Evolutionary conservation across 2,113 vertebrate species (phyloP).

Genomic region (Hucho hucho): DNA sequence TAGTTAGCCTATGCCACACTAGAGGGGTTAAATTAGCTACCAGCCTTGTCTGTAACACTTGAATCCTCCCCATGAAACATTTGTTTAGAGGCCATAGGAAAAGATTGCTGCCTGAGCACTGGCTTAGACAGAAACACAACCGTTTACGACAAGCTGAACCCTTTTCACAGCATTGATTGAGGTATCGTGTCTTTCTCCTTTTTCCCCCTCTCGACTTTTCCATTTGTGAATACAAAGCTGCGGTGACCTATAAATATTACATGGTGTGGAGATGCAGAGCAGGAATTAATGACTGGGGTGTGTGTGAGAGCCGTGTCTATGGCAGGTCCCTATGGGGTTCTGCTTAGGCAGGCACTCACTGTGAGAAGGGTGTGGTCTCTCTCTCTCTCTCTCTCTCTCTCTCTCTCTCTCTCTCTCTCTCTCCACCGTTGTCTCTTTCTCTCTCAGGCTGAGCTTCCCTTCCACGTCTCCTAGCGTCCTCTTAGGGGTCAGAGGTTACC

Average conservation of each 20-base stretch:
- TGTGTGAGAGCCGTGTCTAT: constrained; percentile 56
- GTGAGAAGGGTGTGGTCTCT: constrained; percentile 62
- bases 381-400: constrained; percentile 18
- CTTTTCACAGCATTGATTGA: constrained; percentile 71
- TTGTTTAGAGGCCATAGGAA: constrained; percentile 68
- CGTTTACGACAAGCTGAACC: constrained; percentile 65
- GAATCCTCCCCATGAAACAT: constrained; percentile 60
- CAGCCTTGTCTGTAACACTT: constrained; percentile 41
- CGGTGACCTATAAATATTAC: constrained; percentile 80
- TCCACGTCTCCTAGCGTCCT: constrained; percentile 22
- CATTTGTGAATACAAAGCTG: constrained; percentile 77
- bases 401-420: neutral
- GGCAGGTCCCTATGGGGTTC: constrained; percentile 67
- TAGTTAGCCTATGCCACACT: constrained; percentile 38
- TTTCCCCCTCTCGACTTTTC: constrained; percentile 62
- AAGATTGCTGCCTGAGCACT: constrained; percentile 67
- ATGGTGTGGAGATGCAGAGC: constrained; percentile 78
- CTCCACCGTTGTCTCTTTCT: constrained; percentile 7
- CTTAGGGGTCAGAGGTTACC: constrained; percentile 36
- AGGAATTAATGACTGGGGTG: constrained; percentile 75
- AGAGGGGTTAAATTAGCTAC: constrained; percentile 45
- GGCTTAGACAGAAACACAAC: constrained; percentile 47
- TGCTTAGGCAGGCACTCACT: constrained; percentile 69
- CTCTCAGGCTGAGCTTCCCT: constrained; percentile 24
- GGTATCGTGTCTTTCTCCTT: constrained; percentile 64